Evolutionary conservation across 2,113 vertebrate genomes (phyloP), one percentile per base, ranked within the genome.

Genomic region (Anguilla japonica): DNA sequence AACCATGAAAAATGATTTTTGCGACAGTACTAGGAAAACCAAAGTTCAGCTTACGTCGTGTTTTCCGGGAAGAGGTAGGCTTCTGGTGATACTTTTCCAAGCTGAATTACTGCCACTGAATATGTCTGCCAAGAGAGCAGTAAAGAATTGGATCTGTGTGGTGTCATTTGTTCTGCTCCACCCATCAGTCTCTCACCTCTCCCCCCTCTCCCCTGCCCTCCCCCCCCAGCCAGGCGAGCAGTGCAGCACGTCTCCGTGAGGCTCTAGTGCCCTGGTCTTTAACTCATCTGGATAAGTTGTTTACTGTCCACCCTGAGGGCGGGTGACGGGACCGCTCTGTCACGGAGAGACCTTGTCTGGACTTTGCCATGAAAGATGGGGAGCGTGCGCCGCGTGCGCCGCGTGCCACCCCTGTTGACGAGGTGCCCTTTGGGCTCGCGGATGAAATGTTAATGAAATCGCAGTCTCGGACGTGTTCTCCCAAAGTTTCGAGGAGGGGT

Each of bases 401-500:
- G 22, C 29, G 41, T 9, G 18, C 41, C 29, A 78, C 88, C 56
- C 63, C 41, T 84, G 78, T 82, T 80, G 57, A 29, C 83, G 80
- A 34, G 3, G 13, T 79, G 53, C 79, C 84, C 63, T 82, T 84
- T 78, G 26, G 20, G 75, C 29, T 85, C 46, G 57, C 82, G 13
- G 43, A 56, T 81, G 71, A 86, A 41, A 86, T 83, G 84, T 29
- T 88, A 85, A 86, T 81, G 82, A 78, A 81, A 82, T 13, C 13
- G 40, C 50, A 84, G 41, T 40, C 57, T n/a, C 80, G 79, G 85
- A 84, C 87, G 84, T 81, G 83, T 88, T 84, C 41, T 83, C 82
- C 39, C 18, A 2, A 71, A 63, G 53, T 87, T 53, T 79, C 40
- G 46, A 82, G 83, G 41, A 29, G 7, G 41, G 22, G 22, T 34